Conservation (phyloP, 1,140 invertebrate genomes). For the Microplitis mediator region DNA sequence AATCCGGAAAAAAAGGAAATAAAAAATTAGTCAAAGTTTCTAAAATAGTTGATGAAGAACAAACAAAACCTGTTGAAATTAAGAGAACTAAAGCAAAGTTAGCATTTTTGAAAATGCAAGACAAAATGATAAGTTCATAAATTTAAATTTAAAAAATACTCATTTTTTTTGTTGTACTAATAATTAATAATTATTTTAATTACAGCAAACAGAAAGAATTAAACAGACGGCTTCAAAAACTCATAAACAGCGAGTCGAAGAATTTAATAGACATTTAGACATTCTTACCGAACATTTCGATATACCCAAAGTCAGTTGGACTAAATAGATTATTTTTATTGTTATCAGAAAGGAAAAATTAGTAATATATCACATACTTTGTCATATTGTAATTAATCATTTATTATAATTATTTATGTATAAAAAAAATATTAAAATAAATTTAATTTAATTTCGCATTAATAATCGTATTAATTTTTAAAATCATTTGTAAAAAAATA, state of each 20-base stretch:
- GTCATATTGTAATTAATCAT: not conserved
- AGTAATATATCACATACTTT: no score
- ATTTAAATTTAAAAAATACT: not conserved
- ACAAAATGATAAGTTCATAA: conserved; percentile 77
- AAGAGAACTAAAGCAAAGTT: conserved; percentile 85
- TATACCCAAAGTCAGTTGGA: conserved; percentile 98
- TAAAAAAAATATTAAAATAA: conserved; percentile 7
- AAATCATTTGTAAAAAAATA: no score
- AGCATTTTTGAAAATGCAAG: conserved; percentile 83
- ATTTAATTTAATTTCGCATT: no score
- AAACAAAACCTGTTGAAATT: conserved; percentile 52
- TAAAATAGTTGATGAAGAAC: conserved; percentile 55
- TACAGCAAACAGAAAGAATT: conserved; percentile 85
- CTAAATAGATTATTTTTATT: conserved; percentile 73
- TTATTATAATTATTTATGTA: no score
- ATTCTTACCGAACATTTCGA: conserved; percentile 96
- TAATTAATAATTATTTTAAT: conserved; percentile 49
- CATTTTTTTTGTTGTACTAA: no score
- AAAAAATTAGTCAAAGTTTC: conserved; percentile 65
- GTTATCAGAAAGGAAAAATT: no score
- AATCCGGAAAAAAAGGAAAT: conserved; percentile 73
- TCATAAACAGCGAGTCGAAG: conserved; percentile 94
- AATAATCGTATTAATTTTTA: no score
- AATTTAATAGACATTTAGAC: conserved; percentile 94
- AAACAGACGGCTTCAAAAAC: conserved; percentile 91